phyloP scores from a whole-genome alignment of 2,888 invertebrate species.

The Caenorhabditis panamensis region DNA sequence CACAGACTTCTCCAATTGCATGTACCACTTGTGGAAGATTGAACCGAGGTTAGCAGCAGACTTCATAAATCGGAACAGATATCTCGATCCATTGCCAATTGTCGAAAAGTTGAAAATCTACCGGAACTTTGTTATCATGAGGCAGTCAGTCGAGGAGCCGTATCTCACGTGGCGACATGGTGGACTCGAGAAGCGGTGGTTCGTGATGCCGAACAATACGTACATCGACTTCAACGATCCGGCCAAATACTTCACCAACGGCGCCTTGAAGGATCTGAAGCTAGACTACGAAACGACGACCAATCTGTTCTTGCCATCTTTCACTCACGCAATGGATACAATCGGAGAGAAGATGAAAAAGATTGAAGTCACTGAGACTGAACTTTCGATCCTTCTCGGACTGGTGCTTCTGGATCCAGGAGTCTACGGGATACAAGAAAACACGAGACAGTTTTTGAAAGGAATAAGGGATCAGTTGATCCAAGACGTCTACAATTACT shows the following conservation, averaged over 20 bases:
- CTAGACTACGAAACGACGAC: slow-evolving; percentile 73
- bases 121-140: slow-evolving; percentile 73
- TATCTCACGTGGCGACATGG: slow-evolving; percentile 77
- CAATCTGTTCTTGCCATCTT: slow-evolving; percentile 77
- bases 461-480: slow-evolving; percentile 70
- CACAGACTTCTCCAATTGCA: slow-evolving; percentile 75
- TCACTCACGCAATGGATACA: slow-evolving; percentile 73
- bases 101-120: slow-evolving; percentile 71
- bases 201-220: slow-evolving; percentile 78
- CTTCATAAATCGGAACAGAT: slow-evolving; percentile 66
- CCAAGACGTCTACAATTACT: slow-evolving; percentile 70
- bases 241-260: slow-evolving; percentile 73
- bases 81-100: slow-evolving; percentile 47
- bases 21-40: slow-evolving; percentile 77
- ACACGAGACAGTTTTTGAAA: slow-evolving; percentile 59
- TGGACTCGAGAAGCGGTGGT: slow-evolving; percentile 73
- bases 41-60: slow-evolving; percentile 76
- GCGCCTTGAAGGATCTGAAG: slow-evolving; percentile 72
- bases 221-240: slow-evolving; percentile 72
- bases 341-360: slow-evolving; percentile 72
- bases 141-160: slow-evolving; percentile 79
- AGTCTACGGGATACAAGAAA: slow-evolving; percentile 53
- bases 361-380: slow-evolving; percentile 70
- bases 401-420: slow-evolving; percentile 67
- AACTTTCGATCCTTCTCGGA: slow-evolving; percentile 72